Percentiles rank a stretch among this genome's conserved stretches.
phyloP scores from a whole-genome alignment of 2,888 invertebrate genomes.

The Rhagonycha lutea region DNA sequence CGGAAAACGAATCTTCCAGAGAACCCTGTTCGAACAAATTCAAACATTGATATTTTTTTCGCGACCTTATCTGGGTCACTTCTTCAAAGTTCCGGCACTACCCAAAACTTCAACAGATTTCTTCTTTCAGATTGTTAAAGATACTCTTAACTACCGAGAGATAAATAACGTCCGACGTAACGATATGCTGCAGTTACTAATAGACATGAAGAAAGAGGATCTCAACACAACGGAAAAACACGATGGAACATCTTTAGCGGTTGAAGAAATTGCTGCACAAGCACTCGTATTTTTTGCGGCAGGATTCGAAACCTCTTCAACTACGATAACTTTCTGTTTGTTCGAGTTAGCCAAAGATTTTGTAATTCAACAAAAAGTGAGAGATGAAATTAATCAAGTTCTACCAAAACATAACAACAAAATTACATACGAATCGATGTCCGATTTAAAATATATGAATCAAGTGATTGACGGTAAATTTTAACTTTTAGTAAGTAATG shows the following conservation, averaged over 20 bases:
- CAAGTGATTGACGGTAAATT: slow-evolving; percentile 51
- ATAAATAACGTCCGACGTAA: slow-evolving; percentile 55
- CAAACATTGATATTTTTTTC: slow-evolving; percentile 14
- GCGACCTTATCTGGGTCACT: slow-evolving; percentile 32
- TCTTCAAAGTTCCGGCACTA: slow-evolving; percentile 34
- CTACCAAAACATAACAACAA: slow-evolving; percentile 49
- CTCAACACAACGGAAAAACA: slow-evolving; percentile 1
- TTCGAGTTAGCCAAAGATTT: slow-evolving; percentile 58
- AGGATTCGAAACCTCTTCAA: slow-evolving; percentile 52
- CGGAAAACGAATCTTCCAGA: slow-evolving; percentile 27
- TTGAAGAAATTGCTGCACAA: slow-evolving; percentile 37
- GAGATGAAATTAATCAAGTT: slow-evolving; percentile 52
- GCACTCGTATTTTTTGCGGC: slow-evolving; percentile 44
- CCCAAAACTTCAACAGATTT: slow-evolving; percentile 47
- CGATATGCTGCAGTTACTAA: slow-evolving; percentile 61
- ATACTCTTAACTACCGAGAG: slow-evolving; percentile 42
- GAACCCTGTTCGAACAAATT: slow-evolving; percentile 10
- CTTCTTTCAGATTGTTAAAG: slow-evolving; percentile 48
- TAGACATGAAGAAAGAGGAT: slow-evolving; percentile 51
- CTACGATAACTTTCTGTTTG: slow-evolving; percentile 54
- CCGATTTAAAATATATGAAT: slow-evolving; percentile 57
- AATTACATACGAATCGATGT: slow-evolving; percentile 56
- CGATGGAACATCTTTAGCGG: background rate
- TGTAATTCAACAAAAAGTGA: slow-evolving; percentile 52
- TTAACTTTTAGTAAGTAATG: background rate